phyloP scores from a whole-genome alignment of 92 coral and sea anemone genomes.

The Umimayanthus kanabou region DNA sequence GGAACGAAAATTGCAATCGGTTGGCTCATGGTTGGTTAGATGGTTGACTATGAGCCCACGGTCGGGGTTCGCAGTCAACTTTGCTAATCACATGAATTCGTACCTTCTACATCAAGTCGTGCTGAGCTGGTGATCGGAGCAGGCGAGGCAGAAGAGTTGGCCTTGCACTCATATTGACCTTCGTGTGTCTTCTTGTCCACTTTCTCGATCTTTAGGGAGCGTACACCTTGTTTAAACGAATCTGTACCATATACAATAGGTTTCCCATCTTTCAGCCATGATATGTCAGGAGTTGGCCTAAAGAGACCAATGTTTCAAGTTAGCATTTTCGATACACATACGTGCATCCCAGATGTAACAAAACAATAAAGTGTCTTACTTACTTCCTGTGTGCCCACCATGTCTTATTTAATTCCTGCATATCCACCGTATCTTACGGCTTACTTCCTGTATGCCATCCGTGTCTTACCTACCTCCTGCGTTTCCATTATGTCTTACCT shows the following conservation, averaged over 20 bases:
- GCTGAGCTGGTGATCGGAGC: not conserved
- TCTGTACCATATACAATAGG: slow-evolving; percentile 29
- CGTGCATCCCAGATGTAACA: too few relatives aligned
- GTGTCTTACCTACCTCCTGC: too few relatives aligned
- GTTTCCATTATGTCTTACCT: too few relatives aligned
- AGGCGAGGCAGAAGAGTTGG: not conserved
- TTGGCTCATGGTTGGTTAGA: too few relatives aligned
- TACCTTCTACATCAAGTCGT: slow-evolving; percentile 20
- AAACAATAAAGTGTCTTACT: too few relatives aligned
- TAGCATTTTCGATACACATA: not conserved
- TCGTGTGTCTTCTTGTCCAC: slow-evolving; percentile 18
- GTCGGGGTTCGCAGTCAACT: not conserved
- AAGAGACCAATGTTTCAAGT: not conserved
- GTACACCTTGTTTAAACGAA: not conserved
- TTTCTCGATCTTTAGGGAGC: slow-evolving; percentile 4
- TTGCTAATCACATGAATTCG: too few relatives aligned
- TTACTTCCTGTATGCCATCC: too few relatives aligned
- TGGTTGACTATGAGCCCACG: not conserved
- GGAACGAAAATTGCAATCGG: too few relatives aligned
- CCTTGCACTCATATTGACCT: slow-evolving; percentile 22
- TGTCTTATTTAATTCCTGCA: too few relatives aligned
- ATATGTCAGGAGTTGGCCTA: slow-evolving; percentile 31
- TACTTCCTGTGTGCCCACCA: too few relatives aligned
- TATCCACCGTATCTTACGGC: too few relatives aligned
- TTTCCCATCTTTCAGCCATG: slow-evolving; percentile 24